Percentiles rank a stretch among this genome's conserved stretches.
These are phyloP conservation scores for Pseudococcus viburni DNA, from an alignment of 2,888 invertebrate genomes.

Conservation along the genomic window DNA sequence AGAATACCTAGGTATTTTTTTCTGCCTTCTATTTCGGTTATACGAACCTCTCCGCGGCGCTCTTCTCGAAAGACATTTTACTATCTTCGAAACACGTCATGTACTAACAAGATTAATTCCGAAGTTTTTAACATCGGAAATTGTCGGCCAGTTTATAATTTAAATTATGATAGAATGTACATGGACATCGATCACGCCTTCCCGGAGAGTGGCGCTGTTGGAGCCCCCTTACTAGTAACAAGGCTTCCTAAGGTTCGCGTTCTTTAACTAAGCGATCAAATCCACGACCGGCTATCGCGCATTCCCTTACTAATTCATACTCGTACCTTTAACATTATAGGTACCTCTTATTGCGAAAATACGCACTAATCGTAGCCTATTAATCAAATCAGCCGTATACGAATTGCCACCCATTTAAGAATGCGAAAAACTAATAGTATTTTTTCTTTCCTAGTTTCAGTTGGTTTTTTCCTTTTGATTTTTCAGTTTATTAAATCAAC, in stretches of 20 bases:
- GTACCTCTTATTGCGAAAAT: slow-evolving; percentile 44
- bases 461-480: slow-evolving; percentile 21
- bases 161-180: slow-evolving; percentile 58
- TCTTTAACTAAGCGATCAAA: slow-evolving; percentile 58
- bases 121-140: slow-evolving; percentile 57
- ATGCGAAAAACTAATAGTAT: slow-evolving; percentile 37
- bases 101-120: slow-evolving; percentile 57
- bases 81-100: slow-evolving; percentile 52
- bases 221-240: slow-evolving; percentile 53
- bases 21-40: slow-evolving; percentile 3
- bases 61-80: slow-evolving; percentile 33
- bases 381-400: slow-evolving; percentile 41
- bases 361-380: slow-evolving; percentile 32
- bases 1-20: slow-evolving; percentile 2
- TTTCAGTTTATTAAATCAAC: slow-evolving; percentile 27
- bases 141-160: slow-evolving; percentile 56
- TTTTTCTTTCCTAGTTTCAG: background rate
- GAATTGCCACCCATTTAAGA: slow-evolving; percentile 31
- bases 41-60: slow-evolving; percentile 7
- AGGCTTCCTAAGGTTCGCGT: slow-evolving; percentile 41
- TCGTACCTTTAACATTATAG: background rate
- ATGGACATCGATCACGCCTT: slow-evolving; percentile 64
- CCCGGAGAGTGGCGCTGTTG: slow-evolving; percentile 63
- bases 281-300: background rate
- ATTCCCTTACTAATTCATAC: slow-evolving; percentile 31